Evolutionary conservation across 30 jellyfish, hydroid and myxozoan species (phyloP).

Genomic region (Hydractinia symbiolongicarpus): DNA sequence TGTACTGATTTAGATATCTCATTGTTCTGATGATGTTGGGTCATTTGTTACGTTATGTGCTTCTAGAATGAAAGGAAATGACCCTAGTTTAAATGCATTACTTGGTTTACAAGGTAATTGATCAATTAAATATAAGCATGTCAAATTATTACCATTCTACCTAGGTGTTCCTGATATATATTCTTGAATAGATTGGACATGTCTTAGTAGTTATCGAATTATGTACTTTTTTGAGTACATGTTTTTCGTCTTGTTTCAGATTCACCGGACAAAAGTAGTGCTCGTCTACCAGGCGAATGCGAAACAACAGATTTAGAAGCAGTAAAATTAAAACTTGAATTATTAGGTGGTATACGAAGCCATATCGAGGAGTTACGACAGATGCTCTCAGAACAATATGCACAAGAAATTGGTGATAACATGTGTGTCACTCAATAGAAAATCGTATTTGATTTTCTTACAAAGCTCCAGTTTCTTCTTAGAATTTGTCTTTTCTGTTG

Average conservation of each 20-base stretch:
- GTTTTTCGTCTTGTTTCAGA: background rate
- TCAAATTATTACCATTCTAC: too few species aligned
- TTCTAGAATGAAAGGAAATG: slow-evolving; percentile 65
- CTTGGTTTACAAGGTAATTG: slow-evolving; percentile 68
- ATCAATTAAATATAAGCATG: background rate
- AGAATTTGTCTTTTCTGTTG: too few species aligned
- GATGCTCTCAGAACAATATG: slow-evolving; percentile 78
- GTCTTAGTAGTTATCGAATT: too few species aligned
- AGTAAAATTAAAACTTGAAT: slow-evolving; percentile 32
- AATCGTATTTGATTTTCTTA: background rate
- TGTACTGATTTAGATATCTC: slow-evolving; percentile 32
- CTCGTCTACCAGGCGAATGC: slow-evolving; percentile 7
- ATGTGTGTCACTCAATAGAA: slow-evolving; percentile 69
- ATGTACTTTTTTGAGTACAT: too few species aligned
- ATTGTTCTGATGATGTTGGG: slow-evolving; percentile 69
- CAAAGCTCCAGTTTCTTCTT: too few species aligned
- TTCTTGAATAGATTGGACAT: too few species aligned
- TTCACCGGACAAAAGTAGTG: slow-evolving; percentile 25
- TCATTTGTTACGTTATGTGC: slow-evolving; percentile 58
- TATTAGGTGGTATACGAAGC: slow-evolving; percentile 43
- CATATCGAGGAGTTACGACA: slow-evolving; percentile 63
- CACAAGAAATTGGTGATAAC: slow-evolving; percentile 88
- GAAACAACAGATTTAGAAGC: slow-evolving; percentile 39
- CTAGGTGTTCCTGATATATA: too few species aligned
- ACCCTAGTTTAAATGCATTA: slow-evolving; percentile 72